These are phyloP conservation scores for Drosophila trapezifrons DNA, from an alignment of 1,140 invertebrate species.

Conservation along the genomic window DNA sequence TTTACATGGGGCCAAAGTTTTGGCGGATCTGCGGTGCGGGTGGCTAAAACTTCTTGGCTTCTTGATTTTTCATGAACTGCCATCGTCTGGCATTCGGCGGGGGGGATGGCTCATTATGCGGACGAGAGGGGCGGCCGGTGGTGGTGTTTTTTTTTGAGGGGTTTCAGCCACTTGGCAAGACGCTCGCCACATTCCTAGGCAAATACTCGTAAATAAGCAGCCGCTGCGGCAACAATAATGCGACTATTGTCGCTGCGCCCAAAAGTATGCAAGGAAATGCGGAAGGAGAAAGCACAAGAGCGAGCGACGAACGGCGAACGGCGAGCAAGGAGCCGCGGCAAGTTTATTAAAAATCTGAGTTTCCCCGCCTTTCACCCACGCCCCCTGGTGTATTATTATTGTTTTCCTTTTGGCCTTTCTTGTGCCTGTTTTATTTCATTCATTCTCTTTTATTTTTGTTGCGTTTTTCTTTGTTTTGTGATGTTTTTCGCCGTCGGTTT, in stretches of 20 bases:
- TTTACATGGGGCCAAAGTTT: constrained; percentile 51
- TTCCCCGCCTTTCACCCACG: constrained; percentile 14
- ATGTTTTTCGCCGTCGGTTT: constrained; percentile 30
- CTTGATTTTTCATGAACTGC: constrained; percentile 76
- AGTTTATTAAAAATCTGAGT: constrained; percentile 80
- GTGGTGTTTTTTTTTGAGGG: constrained; percentile 14
- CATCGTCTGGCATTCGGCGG: constrained; percentile 51
- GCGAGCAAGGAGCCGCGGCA: constrained; percentile 44
- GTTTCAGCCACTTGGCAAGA: constrained; percentile 65
- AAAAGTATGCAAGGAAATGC: constrained; percentile 60
- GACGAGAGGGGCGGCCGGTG: neutral
- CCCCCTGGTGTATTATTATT: constrained; percentile 64
- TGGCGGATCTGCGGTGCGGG: constrained; percentile 23
- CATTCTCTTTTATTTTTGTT: constrained; percentile 35
- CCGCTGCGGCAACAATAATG: constrained; percentile 39
- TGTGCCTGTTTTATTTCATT: constrained; percentile 47
- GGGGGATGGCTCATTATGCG: constrained; percentile 69
- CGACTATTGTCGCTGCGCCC: constrained; percentile 54
- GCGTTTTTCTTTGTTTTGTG: constrained; percentile 17
- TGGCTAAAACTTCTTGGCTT: constrained; percentile 64
- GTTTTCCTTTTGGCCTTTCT: constrained; percentile 39
- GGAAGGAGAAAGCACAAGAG: constrained; percentile 5
- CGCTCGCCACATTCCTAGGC: constrained; percentile 69
- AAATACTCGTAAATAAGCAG: constrained; percentile 76
- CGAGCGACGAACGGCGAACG: constrained; percentile 1